Percentiles rank a stretch among this genome's conserved stretches.
These are phyloP conservation scores for Pristionchus mayeri DNA, from an alignment of 2,888 invertebrate genomes.

Conservation along the genomic window DNA sequence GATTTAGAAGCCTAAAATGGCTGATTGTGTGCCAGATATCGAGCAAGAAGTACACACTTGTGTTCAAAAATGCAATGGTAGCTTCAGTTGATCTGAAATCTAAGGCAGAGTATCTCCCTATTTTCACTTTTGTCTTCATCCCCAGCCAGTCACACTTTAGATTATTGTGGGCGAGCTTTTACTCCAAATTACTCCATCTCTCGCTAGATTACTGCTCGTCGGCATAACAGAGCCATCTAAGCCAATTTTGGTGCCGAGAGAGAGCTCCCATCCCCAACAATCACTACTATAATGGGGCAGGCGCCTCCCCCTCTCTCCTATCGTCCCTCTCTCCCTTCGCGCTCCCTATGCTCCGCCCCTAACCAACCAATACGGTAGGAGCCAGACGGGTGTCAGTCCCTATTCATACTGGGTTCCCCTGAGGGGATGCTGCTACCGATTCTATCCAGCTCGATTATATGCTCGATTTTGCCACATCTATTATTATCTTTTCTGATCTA, in stretches of 20 bases:
- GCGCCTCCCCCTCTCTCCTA: not conserved
- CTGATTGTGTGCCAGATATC: too few relatives aligned
- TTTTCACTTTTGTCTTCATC: not conserved
- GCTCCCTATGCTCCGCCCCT: conserved; percentile 6
- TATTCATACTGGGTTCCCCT: too few relatives aligned
- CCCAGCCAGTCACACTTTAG: not conserved
- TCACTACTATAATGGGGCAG: conserved; percentile 30
- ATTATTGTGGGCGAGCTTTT: conserved; percentile 13
- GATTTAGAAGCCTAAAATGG: not conserved
- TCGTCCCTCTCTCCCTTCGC: not conserved
- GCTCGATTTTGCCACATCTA: too few relatives aligned
- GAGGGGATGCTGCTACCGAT: too few relatives aligned
- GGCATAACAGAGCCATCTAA: conserved; percentile 40
- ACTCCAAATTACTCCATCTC: conserved; percentile 18
- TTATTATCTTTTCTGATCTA: too few relatives aligned
- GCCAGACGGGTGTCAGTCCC: conserved; percentile 17
- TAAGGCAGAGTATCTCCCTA: too few relatives aligned
- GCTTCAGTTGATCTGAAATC: not conserved
- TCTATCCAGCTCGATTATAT: too few relatives aligned
- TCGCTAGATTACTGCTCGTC: not conserved
- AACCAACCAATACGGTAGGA: conserved; percentile 3
- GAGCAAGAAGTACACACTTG: not conserved
- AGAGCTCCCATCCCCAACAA: not conserved
- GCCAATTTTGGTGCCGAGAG: conserved; percentile 10
- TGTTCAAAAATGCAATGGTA: not conserved